phyloP scores from a whole-genome alignment of 2,888 invertebrate species.

The Leptopterna dolabrata region DNA sequence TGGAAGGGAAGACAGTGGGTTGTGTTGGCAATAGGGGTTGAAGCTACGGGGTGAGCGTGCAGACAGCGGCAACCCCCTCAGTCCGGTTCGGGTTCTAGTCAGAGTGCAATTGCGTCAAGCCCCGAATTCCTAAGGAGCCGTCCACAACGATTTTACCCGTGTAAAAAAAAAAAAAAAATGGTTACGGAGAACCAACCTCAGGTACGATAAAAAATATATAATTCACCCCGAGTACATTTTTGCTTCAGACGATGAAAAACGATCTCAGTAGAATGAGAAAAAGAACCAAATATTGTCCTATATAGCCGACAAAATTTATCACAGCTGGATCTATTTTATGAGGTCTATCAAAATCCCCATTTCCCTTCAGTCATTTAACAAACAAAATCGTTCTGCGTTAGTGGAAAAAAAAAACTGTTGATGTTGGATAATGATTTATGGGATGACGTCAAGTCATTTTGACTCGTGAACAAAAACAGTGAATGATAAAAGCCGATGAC shows the following conservation, averaged over 20 bases:
- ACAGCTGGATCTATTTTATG: too few relatives aligned
- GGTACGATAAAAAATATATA: conserved; percentile 48
- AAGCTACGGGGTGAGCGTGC: not conserved
- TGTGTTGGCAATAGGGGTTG: conserved; percentile 39
- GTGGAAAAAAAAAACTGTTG: too few relatives aligned
- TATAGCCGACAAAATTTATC: not conserved
- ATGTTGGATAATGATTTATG: too few relatives aligned
- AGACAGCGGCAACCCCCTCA: conserved; percentile 5
- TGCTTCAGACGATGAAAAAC: too few relatives aligned
- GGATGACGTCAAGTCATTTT: too few relatives aligned
- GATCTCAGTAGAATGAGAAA: not conserved
- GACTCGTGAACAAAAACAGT: too few relatives aligned
- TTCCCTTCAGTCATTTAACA: too few relatives aligned
- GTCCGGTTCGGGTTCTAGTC: conserved; percentile 59
- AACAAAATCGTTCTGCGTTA: too few relatives aligned
- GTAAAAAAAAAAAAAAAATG: conserved; percentile 45
- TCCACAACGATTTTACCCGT: conserved; percentile 18
- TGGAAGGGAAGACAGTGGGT: conserved; percentile 2
- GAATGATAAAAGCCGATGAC: not conserved
- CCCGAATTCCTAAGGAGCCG: not conserved
- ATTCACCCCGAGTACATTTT: not conserved
- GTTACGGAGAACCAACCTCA: conserved; percentile 61
- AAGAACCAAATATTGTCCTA: not conserved
- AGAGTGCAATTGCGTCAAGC: conserved; percentile 57
- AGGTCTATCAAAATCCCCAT: too few relatives aligned